phyloP scores from a whole-genome alignment of 1,140 invertebrate genomes.

The Neelides sp. region DNA sequence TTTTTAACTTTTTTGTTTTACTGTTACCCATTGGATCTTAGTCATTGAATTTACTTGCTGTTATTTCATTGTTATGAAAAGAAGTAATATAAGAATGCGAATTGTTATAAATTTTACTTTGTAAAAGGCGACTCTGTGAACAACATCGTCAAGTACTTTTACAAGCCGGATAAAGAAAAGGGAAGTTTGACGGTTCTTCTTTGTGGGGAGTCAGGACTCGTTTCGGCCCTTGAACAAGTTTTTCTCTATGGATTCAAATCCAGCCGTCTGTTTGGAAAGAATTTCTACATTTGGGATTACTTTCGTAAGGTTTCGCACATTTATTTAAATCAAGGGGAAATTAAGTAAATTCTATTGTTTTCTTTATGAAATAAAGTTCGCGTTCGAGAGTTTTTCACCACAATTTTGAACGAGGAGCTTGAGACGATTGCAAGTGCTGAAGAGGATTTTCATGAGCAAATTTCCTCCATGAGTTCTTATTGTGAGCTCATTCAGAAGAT shows the following conservation, averaged over 20 bases:
- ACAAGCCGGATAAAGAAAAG: conserved; percentile 63
- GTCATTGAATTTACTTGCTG: no score
- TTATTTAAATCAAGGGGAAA: background rate
- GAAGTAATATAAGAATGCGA: no score
- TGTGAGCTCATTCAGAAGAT: conserved; percentile 72
- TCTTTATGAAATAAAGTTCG: conserved; percentile 45
- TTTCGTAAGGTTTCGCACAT: conserved; percentile 52
- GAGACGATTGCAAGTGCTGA: conserved; percentile 36
- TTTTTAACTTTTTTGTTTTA: no score
- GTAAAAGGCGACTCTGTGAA: conserved; percentile 87
- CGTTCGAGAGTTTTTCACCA: conserved; percentile 71
- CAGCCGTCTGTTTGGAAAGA: conserved; percentile 76
- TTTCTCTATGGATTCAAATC: conserved; percentile 89
- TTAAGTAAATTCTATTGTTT: background rate
- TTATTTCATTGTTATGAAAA: no score
- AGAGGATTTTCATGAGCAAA: conserved; percentile 36
- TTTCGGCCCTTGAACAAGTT: conserved; percentile 82
- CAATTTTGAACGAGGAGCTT: conserved; percentile 35
- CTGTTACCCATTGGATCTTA: no score
- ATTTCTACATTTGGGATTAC: conserved; percentile 96
- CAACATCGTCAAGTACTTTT: conserved; percentile 92
- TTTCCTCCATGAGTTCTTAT: conserved; percentile 53
- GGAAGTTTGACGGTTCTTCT: conserved; percentile 79
- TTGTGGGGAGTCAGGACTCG: conserved; percentile 87
- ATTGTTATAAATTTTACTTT: no score